phyloP scores from a whole-genome alignment of 2,797 vertebrate species.

The Zenarchopterus dispar region DNA sequence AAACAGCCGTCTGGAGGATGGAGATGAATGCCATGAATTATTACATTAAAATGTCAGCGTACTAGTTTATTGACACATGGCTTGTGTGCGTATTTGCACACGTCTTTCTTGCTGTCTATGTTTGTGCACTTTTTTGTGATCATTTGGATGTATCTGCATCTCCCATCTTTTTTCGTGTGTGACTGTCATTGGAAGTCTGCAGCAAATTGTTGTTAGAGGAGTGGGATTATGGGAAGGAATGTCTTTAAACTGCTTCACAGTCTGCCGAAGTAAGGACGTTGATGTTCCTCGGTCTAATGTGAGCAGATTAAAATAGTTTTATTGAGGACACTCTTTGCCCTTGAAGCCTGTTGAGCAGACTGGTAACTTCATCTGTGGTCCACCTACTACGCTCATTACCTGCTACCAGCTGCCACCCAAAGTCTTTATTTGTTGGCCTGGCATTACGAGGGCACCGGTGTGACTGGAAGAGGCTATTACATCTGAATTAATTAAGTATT shows the following conservation, averaged over 20 bases:
- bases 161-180: slow-evolving; percentile 3
- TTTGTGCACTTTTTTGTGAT: slow-evolving; percentile 3
- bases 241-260: slow-evolving; percentile 72
- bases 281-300: slow-evolving; percentile 65
- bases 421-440: slow-evolving; percentile 47
- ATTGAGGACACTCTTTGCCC: slow-evolving; percentile 69
- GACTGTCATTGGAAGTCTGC: slow-evolving; percentile 16
- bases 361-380: slow-evolving; percentile 42
- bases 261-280: slow-evolving; percentile 52
- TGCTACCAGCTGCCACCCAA: slow-evolving; percentile 50
- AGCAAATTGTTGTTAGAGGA: slow-evolving; percentile 20
- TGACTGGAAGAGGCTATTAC: slow-evolving; percentile 17
- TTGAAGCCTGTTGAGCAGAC: slow-evolving; percentile 58
- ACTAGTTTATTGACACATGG: slow-evolving; percentile 53
- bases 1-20: slow-evolving; percentile 40
- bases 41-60: slow-evolving; percentile 75
- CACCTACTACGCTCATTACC: slow-evolving; percentile 45
- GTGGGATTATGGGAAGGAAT: slow-evolving; percentile 25
- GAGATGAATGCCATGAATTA: slow-evolving; percentile 68
- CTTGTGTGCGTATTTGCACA: slow-evolving; percentile 13
- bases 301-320: slow-evolving; percentile 78
- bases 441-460: slow-evolving; percentile 18
- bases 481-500: slow-evolving; percentile 32
- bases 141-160: slow-evolving; percentile 14
- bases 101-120: slow-evolving; percentile 3